Base-by-base conservation (phyloP, 2,113 vertebrate species). In the Malurus elegans region DNA sequence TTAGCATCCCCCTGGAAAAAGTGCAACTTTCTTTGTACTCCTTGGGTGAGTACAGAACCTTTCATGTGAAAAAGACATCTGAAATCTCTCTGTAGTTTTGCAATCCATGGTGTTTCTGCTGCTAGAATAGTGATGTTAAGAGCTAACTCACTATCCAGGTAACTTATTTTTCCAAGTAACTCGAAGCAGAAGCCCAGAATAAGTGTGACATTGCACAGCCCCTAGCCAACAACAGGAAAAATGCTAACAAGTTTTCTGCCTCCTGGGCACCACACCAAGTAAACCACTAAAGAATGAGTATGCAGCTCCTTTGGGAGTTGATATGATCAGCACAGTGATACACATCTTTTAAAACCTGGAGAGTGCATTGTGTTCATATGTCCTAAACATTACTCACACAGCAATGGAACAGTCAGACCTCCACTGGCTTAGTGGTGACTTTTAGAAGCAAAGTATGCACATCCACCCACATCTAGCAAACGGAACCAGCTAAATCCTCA, bases 101-200 rank as follows among this genome's bases (percentile, higher is more conserved):
- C 32, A 73, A 47, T 28, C 44, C 38, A 8, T 25, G 14, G 24
- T 76, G 28, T 36, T 91, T 58, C 62, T 73, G 29, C 50, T 87
- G 70, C 18, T 81, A 73, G 42, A 82, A 18, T 44, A 89, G 14
- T 34, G 60, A 75, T 79, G 50, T 60, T 86, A 72, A 75, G 50
- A 92, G 69, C 79, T 67, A 69, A 79, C 15, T 28, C 48, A 70
- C 62, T 86, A 94, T 29, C 9, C 65, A 80, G 56, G 65, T 62
- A 85, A 67, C 24, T 62, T 88, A 78, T 54, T 80, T 90, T 93
- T 28, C 58, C 89, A 96, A 94, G 93, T 61, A 95, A 94, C 48
- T 76, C 85, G 60, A 91, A 92, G 79, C 70, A 94, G 64, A 93
- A 91, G 8, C 51, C 53, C 53, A 62, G 42, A 31, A 32, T 87